Conservation (phyloP, 1,140 invertebrate species). For the Halictus rubicundus region DNA sequence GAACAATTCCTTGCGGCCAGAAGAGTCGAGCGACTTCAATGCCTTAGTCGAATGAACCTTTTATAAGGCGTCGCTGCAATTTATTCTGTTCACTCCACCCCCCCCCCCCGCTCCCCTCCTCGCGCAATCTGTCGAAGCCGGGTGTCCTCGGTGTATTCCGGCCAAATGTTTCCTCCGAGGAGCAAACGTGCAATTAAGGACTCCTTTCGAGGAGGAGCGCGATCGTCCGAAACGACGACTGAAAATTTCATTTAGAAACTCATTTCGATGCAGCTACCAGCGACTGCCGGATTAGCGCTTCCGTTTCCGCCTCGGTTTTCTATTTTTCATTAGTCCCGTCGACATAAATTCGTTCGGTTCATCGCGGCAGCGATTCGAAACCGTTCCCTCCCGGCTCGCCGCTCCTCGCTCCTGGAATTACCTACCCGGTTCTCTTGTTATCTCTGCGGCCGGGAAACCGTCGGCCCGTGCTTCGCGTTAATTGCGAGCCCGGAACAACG, state of each 20-base stretch:
- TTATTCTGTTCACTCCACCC: no score
- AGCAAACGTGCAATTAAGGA: constrained; percentile 48
- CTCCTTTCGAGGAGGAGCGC: constrained; percentile 1
- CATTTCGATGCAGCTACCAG: constrained; percentile 43
- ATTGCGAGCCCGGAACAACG: neutral
- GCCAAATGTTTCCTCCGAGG: neutral
- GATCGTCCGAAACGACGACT: constrained; percentile 6
- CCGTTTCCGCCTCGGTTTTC: neutral
- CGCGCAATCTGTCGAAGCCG: no score
- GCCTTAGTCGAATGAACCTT: no score
- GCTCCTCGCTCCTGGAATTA: neutral
- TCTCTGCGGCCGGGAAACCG: neutral
- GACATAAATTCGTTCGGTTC: constrained; percentile 4
- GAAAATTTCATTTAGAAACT: constrained; percentile 63
- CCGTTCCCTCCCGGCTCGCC: neutral
- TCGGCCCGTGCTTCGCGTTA: neutral
- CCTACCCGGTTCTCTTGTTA: constrained; percentile 13
- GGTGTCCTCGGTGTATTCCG: neutral
- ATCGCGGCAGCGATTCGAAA: no score
- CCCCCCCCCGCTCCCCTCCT: no score
- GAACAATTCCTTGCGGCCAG: no score
- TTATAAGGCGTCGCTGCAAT: no score
- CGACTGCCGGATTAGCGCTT: constrained; percentile 39
- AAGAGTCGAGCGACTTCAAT: no score
- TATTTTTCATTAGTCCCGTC: constrained; percentile 26